Base-by-base conservation (phyloP, 2,888 invertebrate species). In the Bimastos eiseni region DNA sequence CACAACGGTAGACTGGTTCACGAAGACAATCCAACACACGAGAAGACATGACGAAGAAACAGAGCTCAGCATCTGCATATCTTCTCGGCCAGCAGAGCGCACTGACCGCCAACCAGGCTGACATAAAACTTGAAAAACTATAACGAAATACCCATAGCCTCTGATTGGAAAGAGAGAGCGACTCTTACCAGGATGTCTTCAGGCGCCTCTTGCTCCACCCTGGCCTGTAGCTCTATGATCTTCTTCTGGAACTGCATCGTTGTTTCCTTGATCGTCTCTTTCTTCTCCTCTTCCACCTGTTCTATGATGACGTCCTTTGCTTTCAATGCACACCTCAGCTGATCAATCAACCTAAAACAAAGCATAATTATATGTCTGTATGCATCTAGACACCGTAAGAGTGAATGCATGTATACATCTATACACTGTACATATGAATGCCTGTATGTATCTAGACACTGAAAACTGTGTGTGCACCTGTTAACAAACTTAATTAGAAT, bases 221-320 rank as follows among this genome's bases (percentile, higher is more conserved):
- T 90, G 11, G 41, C 55, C 49, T 89, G 49, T 1, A 90, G 70
- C 19, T 33, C 36, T 17, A 37, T 0, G 36, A 86, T 86, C 36
- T 37, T 30, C 37, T 86, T 30, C 33, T 86, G 83, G 1, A 84
- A 86, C 37, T 86, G 36, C 37, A 37, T 36, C 6, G 86, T 86
- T 36, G 86, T 86, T n/a, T 90, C 84, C 36, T 90, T 83, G 86
- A 91, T 84, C 24, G 90, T 89, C 55, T 92, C 92, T 38, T 91
- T 92, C 55, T 91, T 91, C 89, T 92, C 92, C 84, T 90, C 92
- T 70, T 92, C 92, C 34, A 90, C 90, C 89, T 92, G 92, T 88
- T 92, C 92, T 30, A 92, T 91, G 49, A 92, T 92, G 49, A 92
- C 91, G n/a, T 92, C 92, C 91, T 92, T 92, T 24, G 92, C 91